Percentiles rank a stretch among this genome's conserved stretches.
These are phyloP conservation scores for Yoshiicerus persimilis DNA, from an alignment of 1,140 invertebrate genomes.

Conservation along the genomic window DNA sequence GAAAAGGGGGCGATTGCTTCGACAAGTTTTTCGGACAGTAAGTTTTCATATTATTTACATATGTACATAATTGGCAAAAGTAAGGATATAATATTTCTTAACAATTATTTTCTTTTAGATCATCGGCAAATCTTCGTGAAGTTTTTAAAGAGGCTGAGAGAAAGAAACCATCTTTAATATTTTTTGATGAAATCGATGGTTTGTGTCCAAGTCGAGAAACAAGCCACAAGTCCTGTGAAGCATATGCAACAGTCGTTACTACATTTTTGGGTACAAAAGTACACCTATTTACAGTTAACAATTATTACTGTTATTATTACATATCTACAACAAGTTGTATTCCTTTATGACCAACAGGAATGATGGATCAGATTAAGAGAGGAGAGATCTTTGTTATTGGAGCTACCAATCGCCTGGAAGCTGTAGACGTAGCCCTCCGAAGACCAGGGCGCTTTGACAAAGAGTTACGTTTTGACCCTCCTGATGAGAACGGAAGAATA, in stretches of 20 bases:
- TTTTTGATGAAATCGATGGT: slow-evolving; percentile 51
- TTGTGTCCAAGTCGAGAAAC: slow-evolving; percentile 36
- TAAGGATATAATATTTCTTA: no score
- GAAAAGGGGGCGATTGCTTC: not conserved
- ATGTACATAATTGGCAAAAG: no score
- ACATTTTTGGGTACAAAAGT: no score
- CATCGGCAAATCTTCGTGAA: slow-evolving; percentile 56
- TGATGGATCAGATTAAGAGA: slow-evolving; percentile 52
- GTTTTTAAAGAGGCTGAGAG: slow-evolving; percentile 59
- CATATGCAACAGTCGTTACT: slow-evolving; percentile 47
- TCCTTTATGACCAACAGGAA: no score
- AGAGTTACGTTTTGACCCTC: not conserved
- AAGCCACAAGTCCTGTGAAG: not conserved
- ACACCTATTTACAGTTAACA: no score
- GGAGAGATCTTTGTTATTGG: slow-evolving; percentile 48
- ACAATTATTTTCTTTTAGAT: not conserved
- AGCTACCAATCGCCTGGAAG: slow-evolving; percentile 54
- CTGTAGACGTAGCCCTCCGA: slow-evolving; percentile 54
- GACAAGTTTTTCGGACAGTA: not conserved
- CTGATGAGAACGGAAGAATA: not conserved
- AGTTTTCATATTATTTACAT: not conserved
- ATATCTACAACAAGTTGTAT: no score
- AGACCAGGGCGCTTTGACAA: slow-evolving; percentile 46
- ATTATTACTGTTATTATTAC: no score
- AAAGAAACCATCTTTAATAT: slow-evolving; percentile 42